Evolutionary conservation across 2,113 vertebrate species (phyloP).

Genomic region (Triplophysa tibetana): DNA sequence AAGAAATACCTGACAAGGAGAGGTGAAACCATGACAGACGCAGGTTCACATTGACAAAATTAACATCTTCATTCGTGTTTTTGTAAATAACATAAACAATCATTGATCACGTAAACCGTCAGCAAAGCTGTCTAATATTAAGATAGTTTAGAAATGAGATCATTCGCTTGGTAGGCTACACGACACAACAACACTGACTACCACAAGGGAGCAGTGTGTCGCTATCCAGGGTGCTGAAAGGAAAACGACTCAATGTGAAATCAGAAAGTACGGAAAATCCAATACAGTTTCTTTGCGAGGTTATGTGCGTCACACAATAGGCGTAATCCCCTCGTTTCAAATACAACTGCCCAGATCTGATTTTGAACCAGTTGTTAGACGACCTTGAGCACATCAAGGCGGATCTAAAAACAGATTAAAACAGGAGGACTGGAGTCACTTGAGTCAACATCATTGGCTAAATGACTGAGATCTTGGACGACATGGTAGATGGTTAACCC

Average conservation of each 20-base stretch:
- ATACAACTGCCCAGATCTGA: background rate
- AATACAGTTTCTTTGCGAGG: too few relatives aligned
- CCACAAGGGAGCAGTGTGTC: constrained; percentile 13
- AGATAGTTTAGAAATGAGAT: too few relatives aligned
- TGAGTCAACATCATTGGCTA: constrained; percentile 25
- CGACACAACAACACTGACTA: too few relatives aligned
- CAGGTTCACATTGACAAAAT: background rate
- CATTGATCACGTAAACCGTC: background rate
- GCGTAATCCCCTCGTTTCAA: background rate
- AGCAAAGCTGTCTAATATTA: background rate
- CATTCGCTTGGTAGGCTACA: too few relatives aligned
- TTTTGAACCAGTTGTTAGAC: background rate
- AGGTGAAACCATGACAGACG: too few relatives aligned
- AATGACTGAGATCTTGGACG: background rate
- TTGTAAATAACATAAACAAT: too few relatives aligned
- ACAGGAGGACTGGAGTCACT: background rate
- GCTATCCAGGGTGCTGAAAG: constrained; percentile 45
- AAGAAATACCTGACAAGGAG: too few relatives aligned
- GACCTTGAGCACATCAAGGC: background rate
- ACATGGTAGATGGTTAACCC: constrained; percentile 31
- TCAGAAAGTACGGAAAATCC: background rate
- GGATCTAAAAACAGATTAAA: background rate
- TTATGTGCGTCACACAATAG: background rate
- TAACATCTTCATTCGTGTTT: too few relatives aligned
- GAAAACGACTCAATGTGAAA: background rate